Evolutionary conservation across 2,113 vertebrate genomes (phyloP), one percentile per base, ranked within the genome.

Genomic region (Rallus limicola): DNA sequence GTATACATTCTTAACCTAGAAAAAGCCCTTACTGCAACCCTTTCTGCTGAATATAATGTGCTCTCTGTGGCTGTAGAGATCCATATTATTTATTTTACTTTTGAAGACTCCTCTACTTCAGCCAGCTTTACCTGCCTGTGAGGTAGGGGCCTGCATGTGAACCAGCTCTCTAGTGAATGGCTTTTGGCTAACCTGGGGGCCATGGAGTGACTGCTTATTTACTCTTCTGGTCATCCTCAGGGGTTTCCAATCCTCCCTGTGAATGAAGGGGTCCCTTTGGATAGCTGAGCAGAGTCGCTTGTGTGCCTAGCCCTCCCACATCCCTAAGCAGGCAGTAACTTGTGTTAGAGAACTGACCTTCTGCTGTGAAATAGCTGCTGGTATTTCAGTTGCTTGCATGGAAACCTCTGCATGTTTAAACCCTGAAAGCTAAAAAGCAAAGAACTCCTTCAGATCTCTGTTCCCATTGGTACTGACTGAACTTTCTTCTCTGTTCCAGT

Each of bases 401-500:
- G 59, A 36, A 44, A 24, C 15, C 16, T 75, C 69, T 85, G 75
- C 78, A 58, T 65, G 80, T n/a, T 74, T 31, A 44, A 52, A 23
- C 31, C 67, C 69, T 31, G 12, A 17, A 29, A 81, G 55, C 24
- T 38, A 34, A 11, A 52, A 69, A 50, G 60, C 64, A 56, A 12
- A 82, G n/a, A 82, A 25, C 28, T 52, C 25, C 3, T 6, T 38
- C 34, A 14, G 36, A 6, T 44, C 46, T 44, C 3, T 50, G 56
- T 80, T 67, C 21, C 48, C 52, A 5, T 1, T 40, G 50, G 34
- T 24, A 53, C 52, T 96, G 62, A 95, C 68, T 25, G 77, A 67
- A 25, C 72, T 85, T 75, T 92, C 70, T 82, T 95, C 64, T 97
- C 86, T 87, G 16, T 98, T 98, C 23, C 98, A 99, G 99, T 99